Base-by-base conservation (phyloP, 1,140 invertebrate species). In the Sinonovacula constricta region DNA sequence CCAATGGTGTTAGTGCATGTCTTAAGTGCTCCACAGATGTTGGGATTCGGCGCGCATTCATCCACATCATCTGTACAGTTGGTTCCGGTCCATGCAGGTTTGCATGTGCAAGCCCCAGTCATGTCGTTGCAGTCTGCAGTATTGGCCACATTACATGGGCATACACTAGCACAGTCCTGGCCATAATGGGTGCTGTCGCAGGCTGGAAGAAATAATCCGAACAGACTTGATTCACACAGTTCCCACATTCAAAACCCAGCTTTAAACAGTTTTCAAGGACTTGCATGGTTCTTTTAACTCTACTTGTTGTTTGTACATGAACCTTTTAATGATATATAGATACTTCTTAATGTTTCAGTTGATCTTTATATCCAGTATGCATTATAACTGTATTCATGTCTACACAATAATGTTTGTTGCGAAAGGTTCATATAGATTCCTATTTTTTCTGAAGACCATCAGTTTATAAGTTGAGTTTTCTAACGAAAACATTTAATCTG, bases 21-120 rank as follows among this genome's bases (percentile, higher is more conserved):
- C 59, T 76, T 76, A n/a, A 66, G 22, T n/a, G n/a, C 72, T 3
- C 26, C 51, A 59, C 72, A 76, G n/a, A 76, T 56, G 14, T 28
- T 59, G 31, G 45, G 26, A 59, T 4, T 30, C 4, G 22, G 12
- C 24, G 28, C 28, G 22, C 72, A 76, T 49, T 76, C 72, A 67
- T 76, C 24, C 18, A 76, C 51, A 67, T 76, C 72, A 10, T 3
- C 15, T 18, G 30, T 4, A 22, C 72, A 76, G 3, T 33, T 67
- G n/a, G 7, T 39, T 24, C 63, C 72, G 5, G 4, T 36, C 72
- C 72, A 76, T 12, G 59, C 63, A 3, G 14, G 18, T 12, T 45
- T 66, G 31, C 72, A 76, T 24, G 63, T 76, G 62, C 72, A 76
- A 7, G 14, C 26, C 18, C 72, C 72, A 59, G 63, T 45, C 3